Conservation (phyloP, 2,113 vertebrate species). For the Caracal caracal region DNA sequence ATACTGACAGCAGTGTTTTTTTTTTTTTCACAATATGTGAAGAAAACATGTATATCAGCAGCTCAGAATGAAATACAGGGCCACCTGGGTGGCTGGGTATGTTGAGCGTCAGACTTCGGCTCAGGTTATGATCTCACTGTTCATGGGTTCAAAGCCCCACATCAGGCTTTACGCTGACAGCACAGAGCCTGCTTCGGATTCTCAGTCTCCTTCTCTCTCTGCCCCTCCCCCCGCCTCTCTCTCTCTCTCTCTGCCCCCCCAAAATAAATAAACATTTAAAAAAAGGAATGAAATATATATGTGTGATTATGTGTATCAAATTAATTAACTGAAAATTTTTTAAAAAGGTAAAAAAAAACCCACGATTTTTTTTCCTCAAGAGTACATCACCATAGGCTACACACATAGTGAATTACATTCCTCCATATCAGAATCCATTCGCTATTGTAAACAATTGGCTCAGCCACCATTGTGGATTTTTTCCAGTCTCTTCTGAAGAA, state of each 20-base stretch:
- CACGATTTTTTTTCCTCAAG: neutral
- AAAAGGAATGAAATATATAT: neutral
- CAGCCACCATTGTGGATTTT: slow-evolving; percentile 69
- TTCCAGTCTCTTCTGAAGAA: slow-evolving; percentile 49
- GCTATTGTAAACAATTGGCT: slow-evolving; percentile 61
- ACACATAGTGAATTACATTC: slow-evolving; percentile 65
- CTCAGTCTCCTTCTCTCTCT: no score
- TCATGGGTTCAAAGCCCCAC: no score
- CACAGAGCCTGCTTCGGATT: no score
- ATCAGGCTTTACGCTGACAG: no score
- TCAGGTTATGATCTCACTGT: no score
- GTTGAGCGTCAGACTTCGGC: no score
- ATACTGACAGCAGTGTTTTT: neutral
- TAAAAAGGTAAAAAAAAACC: no score
- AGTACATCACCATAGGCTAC: slow-evolving; percentile 63
- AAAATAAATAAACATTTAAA: no score
- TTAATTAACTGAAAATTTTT: neutral
- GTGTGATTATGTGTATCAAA: neutral
- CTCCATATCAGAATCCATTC: slow-evolving; percentile 61
- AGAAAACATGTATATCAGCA: neutral
- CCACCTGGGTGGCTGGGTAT: no score
- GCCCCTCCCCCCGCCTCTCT: fast-evolving
- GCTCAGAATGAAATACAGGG: neutral
- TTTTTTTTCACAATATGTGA: neutral
- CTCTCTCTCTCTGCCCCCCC: no score